Evolutionary conservation across 2,888 invertebrate species (phyloP), one percentile per base, ranked within the genome.

Genomic region (Heliconius erato): DNA sequence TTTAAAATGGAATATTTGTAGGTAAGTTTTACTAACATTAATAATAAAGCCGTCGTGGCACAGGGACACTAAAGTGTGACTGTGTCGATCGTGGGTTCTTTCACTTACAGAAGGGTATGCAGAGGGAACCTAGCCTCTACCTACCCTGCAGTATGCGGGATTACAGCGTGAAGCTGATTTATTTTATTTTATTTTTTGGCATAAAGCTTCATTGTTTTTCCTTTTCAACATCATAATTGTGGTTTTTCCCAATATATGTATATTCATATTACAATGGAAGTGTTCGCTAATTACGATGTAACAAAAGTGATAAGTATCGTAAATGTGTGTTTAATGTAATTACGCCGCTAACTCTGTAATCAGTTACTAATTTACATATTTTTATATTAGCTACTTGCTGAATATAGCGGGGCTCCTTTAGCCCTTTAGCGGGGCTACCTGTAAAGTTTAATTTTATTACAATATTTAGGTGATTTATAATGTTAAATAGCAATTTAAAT

Each of bases 281-380:
- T 76, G n/a, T 63, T 76, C 59, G 59, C 76, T 76, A 76, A 76
- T 76, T 76, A 63, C 76, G 35, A 76, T 76, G 76, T 76, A 76
- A 76, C 71, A 35, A 9, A 54, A 63, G 35, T 59, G 76, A 76
- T 76, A 76, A 76, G 76, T n/a, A 76, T 76, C 76, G n/a, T 76
- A 59, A 76, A 76, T 14, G 63, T 76, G 32, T 74, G 32, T 76
- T 76, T 76, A 76, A 63, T 63, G 59, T 76, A 63, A 76, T 63
- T 63, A 63, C 74, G n/a, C 32, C 35, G 35, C 7, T 59, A 63
- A 63, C 26, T 44, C 14, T 7, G n/a, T n/a, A 63, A n/a, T 76
- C 26, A 35, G n/a, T 63, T 59, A 16, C n/a, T 16, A 5, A n/a
- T 59, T 59, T 59, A 71, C 11, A 59, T 59, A 59, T n/a, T 59